phyloP scores from a whole-genome alignment of 2,797 vertebrate species.

The Propithecus deckenii region DNA sequence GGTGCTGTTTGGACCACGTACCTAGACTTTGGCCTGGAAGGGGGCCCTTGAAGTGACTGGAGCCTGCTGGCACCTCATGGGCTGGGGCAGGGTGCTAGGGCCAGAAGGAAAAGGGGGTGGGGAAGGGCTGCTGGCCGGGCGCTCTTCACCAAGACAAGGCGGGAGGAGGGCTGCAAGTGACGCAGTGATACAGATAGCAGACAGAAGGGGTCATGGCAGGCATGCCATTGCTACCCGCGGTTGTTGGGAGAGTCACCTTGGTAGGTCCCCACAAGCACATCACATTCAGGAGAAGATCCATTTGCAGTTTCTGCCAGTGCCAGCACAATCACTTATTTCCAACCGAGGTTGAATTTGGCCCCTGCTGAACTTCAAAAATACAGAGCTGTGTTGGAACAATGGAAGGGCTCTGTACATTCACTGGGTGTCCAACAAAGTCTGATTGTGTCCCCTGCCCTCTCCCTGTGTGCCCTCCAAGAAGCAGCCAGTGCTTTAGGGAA shows the following conservation, averaged over 20 bases:
- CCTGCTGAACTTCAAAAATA: not conserved
- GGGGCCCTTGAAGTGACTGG: not conserved
- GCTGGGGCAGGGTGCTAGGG: not conserved
- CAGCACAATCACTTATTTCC: slow-evolving; percentile 21
- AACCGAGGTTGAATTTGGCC: not conserved
- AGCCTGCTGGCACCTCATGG: not conserved
- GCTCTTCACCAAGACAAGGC: not conserved
- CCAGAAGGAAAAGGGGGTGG: not conserved
- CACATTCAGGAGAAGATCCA: not conserved
- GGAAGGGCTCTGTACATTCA: not conserved
- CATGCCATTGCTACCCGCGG: not conserved
- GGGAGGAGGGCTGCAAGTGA: not conserved
- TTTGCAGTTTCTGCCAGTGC: not conserved
- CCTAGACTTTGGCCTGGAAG: not conserved
- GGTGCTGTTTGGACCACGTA: not conserved
- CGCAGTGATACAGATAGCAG: not conserved
- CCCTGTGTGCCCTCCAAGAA: not conserved
- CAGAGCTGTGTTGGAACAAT: slow-evolving; percentile 45
- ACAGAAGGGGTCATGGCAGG: not conserved
- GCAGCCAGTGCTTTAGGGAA: not conserved
- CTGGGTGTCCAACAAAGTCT: slow-evolving; percentile 24
- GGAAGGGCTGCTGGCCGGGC: not conserved
- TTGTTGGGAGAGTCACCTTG: not conserved
- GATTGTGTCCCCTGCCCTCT: not conserved
- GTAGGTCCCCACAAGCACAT: not conserved